A percentile compares a stretch with the other conserved stretches of the same genome.
Evolutionary conservation across 2,888 invertebrate genomes (phyloP).

Genomic region (Brachyopa scutellaris): DNA sequence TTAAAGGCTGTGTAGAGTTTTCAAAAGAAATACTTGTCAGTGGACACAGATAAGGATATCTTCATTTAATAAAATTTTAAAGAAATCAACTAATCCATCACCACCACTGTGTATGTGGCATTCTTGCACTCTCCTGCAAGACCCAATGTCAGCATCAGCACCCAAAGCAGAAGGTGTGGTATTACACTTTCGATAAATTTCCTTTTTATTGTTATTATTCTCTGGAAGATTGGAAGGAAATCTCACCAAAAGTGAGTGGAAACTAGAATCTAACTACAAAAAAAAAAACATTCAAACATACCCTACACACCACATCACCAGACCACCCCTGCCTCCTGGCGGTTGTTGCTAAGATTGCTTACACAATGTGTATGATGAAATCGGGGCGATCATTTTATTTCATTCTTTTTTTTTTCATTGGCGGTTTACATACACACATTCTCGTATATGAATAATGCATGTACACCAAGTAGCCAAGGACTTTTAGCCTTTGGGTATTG

Average conservation of each 20-base stretch:
- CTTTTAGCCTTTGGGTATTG: conserved; percentile 38
- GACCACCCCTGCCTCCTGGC: conserved; percentile 50
- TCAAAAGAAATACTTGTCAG: no score
- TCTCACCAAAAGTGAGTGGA: conserved; percentile 47
- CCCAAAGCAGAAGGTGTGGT: conserved; percentile 49
- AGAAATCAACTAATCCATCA: no score
- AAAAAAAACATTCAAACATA: conserved; percentile 23
- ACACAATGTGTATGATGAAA: conserved; percentile 37
- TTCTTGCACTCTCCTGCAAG: conserved; percentile 18
- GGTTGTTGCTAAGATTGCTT: conserved; percentile 48
- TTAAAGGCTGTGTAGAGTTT: no score
- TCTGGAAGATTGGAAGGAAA: conserved; percentile 36
- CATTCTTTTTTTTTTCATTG: conserved; percentile 1
- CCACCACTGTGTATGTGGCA: conserved; percentile 32
- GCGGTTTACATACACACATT: conserved; percentile 46
- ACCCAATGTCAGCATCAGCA: conserved; percentile 42
- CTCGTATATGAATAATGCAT: conserved; percentile 69
- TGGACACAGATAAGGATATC: no score
- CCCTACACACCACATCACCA: conserved; percentile 21
- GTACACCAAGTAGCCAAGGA: conserved; percentile 37
- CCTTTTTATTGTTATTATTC: conserved; percentile 50
- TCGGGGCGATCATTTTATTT: conserved; percentile 36
- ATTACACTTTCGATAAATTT: conserved; percentile 61
- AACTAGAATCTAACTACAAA: conserved; percentile 56
- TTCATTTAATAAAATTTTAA: no score